A percentile compares a stretch with the other conserved stretches of the same genome.
These are phyloP conservation scores for Tupaia tana DNA, from an alignment of 2,113 vertebrate species.

Conservation along the genomic window DNA sequence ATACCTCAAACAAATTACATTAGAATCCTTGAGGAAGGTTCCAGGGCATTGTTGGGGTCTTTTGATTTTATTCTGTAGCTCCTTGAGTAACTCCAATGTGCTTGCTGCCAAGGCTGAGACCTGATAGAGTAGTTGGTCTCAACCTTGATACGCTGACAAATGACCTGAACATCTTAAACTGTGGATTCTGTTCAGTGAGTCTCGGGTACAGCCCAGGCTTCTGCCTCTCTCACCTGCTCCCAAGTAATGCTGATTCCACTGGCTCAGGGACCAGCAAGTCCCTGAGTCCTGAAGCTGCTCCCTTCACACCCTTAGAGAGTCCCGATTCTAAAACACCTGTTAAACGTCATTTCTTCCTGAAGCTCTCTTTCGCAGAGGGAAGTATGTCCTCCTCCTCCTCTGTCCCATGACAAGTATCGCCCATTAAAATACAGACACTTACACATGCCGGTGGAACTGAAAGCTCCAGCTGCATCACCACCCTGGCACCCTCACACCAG, in stretches of 20 bases:
- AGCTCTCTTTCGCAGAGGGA: neutral
- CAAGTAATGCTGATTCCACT: neutral
- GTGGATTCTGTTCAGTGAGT: neutral
- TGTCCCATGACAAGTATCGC: too few relatives aligned
- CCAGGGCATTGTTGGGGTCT: neutral
- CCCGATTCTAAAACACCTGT: neutral
- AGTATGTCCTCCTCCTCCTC: neutral
- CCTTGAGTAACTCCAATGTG: neutral
- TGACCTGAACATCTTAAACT: neutral
- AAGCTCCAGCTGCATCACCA: neutral
- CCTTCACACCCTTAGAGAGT: neutral
- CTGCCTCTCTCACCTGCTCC: neutral
- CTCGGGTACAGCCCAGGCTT: neutral
- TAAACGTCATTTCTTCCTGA: neutral
- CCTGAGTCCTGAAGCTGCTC: neutral
- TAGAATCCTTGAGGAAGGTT: neutral
- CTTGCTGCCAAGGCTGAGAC: neutral
- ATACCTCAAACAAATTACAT: neutral
- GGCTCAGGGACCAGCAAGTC: neutral
- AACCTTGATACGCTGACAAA: neutral
- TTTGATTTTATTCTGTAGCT: neutral
- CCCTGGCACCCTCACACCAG: neutral
- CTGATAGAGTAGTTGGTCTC: neutral
- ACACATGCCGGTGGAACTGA: accelerated
- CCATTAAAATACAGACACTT: neutral